Evolutionary conservation across 2,113 vertebrate species (phyloP).

Genomic region (Malaclemys terrapin): DNA sequence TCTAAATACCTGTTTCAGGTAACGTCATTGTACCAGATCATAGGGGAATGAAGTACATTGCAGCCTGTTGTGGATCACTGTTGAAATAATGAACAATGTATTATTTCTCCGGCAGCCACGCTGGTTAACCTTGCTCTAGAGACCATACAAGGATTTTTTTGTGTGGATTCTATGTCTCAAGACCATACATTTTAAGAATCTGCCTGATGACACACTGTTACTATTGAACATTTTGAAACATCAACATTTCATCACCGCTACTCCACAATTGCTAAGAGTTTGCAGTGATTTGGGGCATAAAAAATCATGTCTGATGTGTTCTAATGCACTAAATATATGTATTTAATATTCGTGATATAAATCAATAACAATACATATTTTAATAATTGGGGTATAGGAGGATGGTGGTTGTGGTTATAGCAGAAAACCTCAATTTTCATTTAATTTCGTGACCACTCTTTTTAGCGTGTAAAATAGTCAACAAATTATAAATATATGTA

Average conservation of each 20-base stretch:
- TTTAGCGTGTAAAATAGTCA: background rate
- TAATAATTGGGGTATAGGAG: background rate
- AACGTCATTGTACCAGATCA: background rate
- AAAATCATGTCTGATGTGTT: background rate
- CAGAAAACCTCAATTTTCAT: background rate
- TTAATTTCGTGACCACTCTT: background rate
- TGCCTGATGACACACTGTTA: background rate
- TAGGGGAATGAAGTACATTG: constrained; percentile 19
- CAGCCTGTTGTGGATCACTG: background rate
- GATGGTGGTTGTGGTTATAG: background rate
- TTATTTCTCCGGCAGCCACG: background rate
- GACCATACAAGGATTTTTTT: background rate
- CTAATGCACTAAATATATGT: background rate
- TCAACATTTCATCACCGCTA: background rate
- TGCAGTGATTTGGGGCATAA: background rate
- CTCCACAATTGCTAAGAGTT: background rate
- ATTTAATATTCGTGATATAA: background rate
- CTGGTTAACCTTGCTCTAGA: background rate
- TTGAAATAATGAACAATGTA: background rate
- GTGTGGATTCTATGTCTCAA: background rate
- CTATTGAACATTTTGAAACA: background rate
- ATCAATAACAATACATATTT: background rate
- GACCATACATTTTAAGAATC: background rate
- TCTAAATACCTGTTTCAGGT: background rate
- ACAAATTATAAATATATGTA: background rate